Base-by-base conservation (phyloP, 2,888 invertebrate genomes). In the Callinectes sapidus region DNA sequence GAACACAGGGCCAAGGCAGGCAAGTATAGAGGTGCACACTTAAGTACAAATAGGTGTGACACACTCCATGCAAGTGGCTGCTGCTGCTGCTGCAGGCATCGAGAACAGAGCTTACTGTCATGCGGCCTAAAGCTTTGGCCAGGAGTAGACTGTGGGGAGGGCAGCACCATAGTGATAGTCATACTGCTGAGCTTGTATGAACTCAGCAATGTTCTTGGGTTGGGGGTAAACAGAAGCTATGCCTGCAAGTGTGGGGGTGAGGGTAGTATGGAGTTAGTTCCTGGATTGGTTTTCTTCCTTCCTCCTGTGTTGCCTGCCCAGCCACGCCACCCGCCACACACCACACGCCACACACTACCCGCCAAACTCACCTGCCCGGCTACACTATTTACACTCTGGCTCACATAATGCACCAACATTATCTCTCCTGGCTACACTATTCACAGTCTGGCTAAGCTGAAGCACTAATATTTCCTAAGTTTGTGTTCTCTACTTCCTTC, bases 211-310 rank as follows among this genome's bases (percentile, higher is more conserved):
- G 95, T 97, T 96, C 39, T 91, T 95, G 0, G 97, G 97, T 94
- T 96, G 96, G 0, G 97, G 97, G 95, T 96, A 96, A 88, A 95
- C 95, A 6, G 96, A 95, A 3, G 97, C 96, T 66, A 96, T 95
- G 89, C 96, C 95, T 95, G 95, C 48, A 92, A 92, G 81, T 81
- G 81, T 81, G 81, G 81, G 81, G 71, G 81, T 32, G 35, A 81
- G 81, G 81, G 81, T 81, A 35, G 35, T 35, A 81, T 35, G 81
- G 32, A 8, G 81, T 81, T 81, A 81, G 81, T 81, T 81, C 81
- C 71, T 5, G 71, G 8, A 71, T 28, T 10, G 6, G 13, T 28
- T 28, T n/a, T n/a, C n/a, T 13, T 28, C 10, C 71, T 28, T 10
- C n/a, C n/a, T 28, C 71, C 23, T 23, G 3, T 71, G 2, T 3